These are phyloP conservation scores for Ephydatia muelleri DNA, from an alignment of 37 sponge, comb jelly and placozoan genomes.

Conservation along the genomic window DNA sequence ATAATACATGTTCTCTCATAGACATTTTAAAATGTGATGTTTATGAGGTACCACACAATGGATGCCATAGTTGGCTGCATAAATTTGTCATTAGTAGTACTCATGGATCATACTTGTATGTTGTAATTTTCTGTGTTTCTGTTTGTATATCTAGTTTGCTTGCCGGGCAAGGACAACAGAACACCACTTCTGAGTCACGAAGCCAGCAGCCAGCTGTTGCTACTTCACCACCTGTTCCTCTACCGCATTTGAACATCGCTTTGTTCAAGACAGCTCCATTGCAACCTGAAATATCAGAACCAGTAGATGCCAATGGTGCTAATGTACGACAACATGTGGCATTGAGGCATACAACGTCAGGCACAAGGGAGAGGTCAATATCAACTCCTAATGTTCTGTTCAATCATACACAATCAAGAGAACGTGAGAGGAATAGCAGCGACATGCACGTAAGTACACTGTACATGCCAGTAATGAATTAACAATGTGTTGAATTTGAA, in stretches of 20 bases:
- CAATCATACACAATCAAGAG: conserved; percentile 25
- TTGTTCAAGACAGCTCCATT: neutral
- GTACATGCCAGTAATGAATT: too few species aligned
- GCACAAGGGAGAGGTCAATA: conserved; percentile 68
- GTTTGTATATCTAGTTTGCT: neutral
- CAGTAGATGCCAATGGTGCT: neutral
- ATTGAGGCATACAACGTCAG: conserved; percentile 13
- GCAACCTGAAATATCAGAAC: neutral
- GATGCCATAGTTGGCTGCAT: too few species aligned
- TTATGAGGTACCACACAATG: too few species aligned
- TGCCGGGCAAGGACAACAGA: neutral
- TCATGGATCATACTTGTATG: too few species aligned
- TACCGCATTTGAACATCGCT: too few species aligned
- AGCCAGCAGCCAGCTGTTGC: neutral
- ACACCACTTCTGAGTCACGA: neutral
- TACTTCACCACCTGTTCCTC: neutral
- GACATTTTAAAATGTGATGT: too few species aligned
- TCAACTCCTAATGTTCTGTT: conserved; percentile 80
- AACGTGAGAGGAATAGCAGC: conserved; percentile 3
- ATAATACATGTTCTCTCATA: too few species aligned
- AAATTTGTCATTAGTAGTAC: too few species aligned
- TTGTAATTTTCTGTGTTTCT: neutral
- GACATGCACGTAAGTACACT: conserved; percentile 10
- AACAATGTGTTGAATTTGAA: too few species aligned
- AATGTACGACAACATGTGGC: neutral